Base-by-base conservation (phyloP, 2,797 vertebrate genomes). In the Eleutherodactylus coqui region DNA sequence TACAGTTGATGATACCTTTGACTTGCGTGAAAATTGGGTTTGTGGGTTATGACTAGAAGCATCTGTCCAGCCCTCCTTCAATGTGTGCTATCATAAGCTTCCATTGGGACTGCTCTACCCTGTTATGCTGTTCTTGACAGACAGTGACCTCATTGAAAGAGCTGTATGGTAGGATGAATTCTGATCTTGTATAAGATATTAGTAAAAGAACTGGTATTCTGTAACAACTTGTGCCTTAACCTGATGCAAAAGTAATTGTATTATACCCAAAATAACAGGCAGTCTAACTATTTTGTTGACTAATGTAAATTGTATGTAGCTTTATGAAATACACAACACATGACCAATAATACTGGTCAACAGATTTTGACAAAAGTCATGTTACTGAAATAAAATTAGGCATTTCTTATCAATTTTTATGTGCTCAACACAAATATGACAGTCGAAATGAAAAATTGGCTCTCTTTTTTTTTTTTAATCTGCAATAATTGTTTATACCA, bases 1-100 rank as follows among this genome's bases (percentile, higher is more conserved):
- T 67, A 45, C 13, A 72, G 81, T 73, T 87, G 86, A 87, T 84
- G 75, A 87, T 84, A 83, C 81, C 75, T 87, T 87, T 87, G 62
- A 84, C 53, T 79, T 84, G 43, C 60, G 43, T 82, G 70, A 76
- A 55, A 77, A 86, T n/a, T 75, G 79, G 70, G 79, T 81, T 86
- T 83, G 72, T 78, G 60, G 62, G 84, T 79, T 85, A 60, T 80
- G 77, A 83, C 80, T 83, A 47, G 73, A 87, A 87, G 80, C 80
- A 87, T 87, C 85, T 83, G 80, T 47, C 73, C 73, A 76, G 29
- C 69, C 77, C 45, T 85, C 83, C 41, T 78, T 70, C 70, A 75
- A 55, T 55, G 67, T 69, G 24, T 85, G 58, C 41, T 80, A 55
- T 62, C 79, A 51, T 45, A 70, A 72, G 49, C 17, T 11, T 51